Conservation (phyloP, 2,797 vertebrate species). For the Gouania willdenowi region DNA sequence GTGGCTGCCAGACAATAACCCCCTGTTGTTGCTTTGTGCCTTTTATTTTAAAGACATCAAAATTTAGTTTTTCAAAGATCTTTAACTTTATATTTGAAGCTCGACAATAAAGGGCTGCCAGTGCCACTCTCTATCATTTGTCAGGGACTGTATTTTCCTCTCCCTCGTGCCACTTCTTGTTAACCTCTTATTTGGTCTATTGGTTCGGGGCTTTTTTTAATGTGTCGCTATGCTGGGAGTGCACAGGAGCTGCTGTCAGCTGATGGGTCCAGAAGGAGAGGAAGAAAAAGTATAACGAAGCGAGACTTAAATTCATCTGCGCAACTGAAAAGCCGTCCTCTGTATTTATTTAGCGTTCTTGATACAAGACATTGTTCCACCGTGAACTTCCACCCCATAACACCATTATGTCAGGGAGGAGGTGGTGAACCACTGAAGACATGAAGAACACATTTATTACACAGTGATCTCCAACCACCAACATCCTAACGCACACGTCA, state of each 20-base stretch:
- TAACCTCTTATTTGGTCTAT: constrained; percentile 94
- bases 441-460: constrained; percentile 27
- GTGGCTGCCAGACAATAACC: constrained; percentile 97
- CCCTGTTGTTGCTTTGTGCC: constrained; percentile 99
- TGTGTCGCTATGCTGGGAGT: constrained; percentile 80
- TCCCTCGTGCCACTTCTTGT: constrained; percentile 92
- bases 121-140: constrained; percentile 93
- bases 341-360: constrained; percentile 66
- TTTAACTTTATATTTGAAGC: constrained; percentile 99
- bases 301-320: constrained; percentile 79
- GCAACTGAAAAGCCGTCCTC: constrained; percentile 48
- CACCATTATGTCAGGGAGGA: constrained; percentile 54
- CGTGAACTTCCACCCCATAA: constrained; percentile 47
- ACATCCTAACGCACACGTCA: background rate
- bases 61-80: constrained; percentile 92
- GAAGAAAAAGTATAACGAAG: constrained; percentile 76
- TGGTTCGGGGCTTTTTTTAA: constrained; percentile 78
- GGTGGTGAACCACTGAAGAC: constrained; percentile 36
- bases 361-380: constrained; percentile 66
- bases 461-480: background rate
- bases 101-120: constrained; percentile 95
- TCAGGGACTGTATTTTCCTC: constrained; percentile 84
- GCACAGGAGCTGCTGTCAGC: constrained; percentile 86
- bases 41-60: constrained; percentile 99
- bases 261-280: constrained; percentile 77